Percentiles rank a stretch among this genome's conserved stretches.
Evolutionary conservation across 2,797 vertebrate species (phyloP).

Genomic region (Brotula barbata): DNA sequence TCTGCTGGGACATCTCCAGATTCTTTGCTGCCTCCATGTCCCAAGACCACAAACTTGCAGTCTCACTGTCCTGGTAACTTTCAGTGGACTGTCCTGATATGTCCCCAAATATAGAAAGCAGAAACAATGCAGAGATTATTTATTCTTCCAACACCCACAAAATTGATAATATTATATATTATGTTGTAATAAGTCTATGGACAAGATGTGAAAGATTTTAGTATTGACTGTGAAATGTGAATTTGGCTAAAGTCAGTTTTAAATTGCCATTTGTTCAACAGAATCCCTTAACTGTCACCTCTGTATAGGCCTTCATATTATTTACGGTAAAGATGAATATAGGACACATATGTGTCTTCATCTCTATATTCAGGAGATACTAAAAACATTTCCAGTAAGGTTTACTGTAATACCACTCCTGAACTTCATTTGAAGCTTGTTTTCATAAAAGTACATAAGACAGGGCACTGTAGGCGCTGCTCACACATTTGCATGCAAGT

Average conservation of each 20-base stretch:
- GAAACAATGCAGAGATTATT: not conserved
- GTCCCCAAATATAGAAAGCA: slow-evolving; percentile 9
- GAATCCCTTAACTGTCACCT: too few species aligned
- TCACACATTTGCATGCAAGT: not conserved
- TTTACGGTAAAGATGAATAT: too few species aligned
- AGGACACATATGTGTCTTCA: too few species aligned
- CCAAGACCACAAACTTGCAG: slow-evolving; percentile 74
- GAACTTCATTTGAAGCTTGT: slow-evolving; percentile 21
- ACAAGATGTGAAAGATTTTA: too few species aligned
- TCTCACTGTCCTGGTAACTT: slow-evolving; percentile 61
- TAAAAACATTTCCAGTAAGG: not conserved
- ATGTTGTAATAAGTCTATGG: too few species aligned
- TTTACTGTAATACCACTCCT: not conserved
- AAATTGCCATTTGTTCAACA: too few species aligned
- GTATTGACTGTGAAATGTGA: too few species aligned
- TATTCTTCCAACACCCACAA: not conserved
- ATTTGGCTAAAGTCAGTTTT: too few species aligned
- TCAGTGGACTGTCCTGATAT: slow-evolving; percentile 69
- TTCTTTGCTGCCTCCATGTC: slow-evolving; percentile 71
- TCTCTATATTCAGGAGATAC: not conserved
- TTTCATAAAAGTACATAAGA: slow-evolving; percentile 26
- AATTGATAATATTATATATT: too few species aligned
- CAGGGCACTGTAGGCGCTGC: not conserved
- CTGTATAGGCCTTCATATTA: too few species aligned
- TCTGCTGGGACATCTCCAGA: slow-evolving; percentile 79